phyloP scores from a whole-genome alignment of 2,888 invertebrate genomes.

The Eristalis arbustorum region DNA sequence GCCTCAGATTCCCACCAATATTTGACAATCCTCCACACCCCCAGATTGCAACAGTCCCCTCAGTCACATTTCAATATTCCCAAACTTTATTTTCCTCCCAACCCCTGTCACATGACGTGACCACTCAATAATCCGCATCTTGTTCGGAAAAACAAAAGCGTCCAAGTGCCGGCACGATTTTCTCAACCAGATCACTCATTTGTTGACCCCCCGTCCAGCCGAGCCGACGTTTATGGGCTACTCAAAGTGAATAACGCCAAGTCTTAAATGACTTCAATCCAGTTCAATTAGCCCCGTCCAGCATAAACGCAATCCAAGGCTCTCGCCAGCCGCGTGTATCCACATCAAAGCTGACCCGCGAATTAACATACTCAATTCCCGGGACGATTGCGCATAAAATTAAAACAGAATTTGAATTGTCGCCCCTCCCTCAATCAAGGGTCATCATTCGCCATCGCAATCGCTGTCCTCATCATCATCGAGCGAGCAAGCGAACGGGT shows the following conservation, averaged over 20 bases:
- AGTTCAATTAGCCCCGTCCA: not conserved
- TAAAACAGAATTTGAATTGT: conserved; percentile 58
- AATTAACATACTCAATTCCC: conserved; percentile 58
- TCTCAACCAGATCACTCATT: not conserved
- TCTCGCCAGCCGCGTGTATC: not conserved
- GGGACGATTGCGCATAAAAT: conserved; percentile 53
- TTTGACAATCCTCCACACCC: too few species aligned
- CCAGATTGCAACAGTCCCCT: not conserved
- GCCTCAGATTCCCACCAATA: too few species aligned
- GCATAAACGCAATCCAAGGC: not conserved
- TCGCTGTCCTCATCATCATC: not conserved
- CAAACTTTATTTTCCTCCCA: not conserved
- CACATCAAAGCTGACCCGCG: conserved; percentile 18
- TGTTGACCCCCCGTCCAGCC: not conserved
- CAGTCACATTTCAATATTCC: not conserved
- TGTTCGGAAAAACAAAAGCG: not conserved
- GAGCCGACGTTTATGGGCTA: not conserved
- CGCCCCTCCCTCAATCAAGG: not conserved
- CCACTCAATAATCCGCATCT: not conserved
- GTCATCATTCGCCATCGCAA: not conserved
- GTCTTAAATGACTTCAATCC: not conserved
- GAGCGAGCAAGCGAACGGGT: not conserved
- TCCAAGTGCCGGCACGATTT: not conserved
- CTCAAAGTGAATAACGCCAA: not conserved
- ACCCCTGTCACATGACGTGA: not conserved